A percentile compares a stretch with the other conserved stretches of the same genome.
Conservation (phyloP, 2,797 vertebrate species). For the Falco columbarius region DNA sequence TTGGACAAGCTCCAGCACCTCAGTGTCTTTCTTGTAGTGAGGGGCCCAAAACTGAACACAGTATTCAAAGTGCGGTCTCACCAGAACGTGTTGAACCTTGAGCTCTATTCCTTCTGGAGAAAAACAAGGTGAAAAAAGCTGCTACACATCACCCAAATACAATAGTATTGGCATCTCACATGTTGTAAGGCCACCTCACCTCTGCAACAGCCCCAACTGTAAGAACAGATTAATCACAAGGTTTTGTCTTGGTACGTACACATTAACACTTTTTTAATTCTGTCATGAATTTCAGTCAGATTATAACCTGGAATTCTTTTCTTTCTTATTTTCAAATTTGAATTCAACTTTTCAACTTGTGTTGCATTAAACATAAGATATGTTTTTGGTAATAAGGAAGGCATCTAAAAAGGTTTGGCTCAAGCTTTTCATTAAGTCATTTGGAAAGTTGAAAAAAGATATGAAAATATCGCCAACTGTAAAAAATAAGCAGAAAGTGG, state of each 20-base stretch:
- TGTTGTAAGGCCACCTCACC: accelerated
- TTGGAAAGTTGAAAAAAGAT: not conserved
- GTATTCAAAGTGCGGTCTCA: not conserved
- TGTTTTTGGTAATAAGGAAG: not conserved
- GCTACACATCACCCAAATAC: not conserved
- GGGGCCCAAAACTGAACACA: too few species aligned
- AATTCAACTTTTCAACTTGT: not conserved
- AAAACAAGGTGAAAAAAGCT: not conserved
- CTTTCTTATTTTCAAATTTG: not conserved
- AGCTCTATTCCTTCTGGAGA: not conserved
- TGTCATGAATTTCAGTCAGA: not conserved
- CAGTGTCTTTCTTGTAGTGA: too few species aligned
- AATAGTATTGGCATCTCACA: not conserved
- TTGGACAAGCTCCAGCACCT: too few species aligned
- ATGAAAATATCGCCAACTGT: not conserved
- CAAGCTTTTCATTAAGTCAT: not conserved
- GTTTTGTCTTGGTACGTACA: not conserved
- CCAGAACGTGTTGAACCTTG: not conserved
- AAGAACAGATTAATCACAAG: not conserved
- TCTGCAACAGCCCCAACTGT: not conserved
- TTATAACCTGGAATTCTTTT: not conserved
- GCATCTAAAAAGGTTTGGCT: not conserved
- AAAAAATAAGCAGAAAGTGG: not conserved
- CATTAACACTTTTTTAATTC: not conserved
- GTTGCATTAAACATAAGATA: not conserved